Evolutionary conservation across 2,888 invertebrate genomes (phyloP), one percentile per base, ranked within the genome.

Genomic region (Leptodirus hochenwartii): DNA sequence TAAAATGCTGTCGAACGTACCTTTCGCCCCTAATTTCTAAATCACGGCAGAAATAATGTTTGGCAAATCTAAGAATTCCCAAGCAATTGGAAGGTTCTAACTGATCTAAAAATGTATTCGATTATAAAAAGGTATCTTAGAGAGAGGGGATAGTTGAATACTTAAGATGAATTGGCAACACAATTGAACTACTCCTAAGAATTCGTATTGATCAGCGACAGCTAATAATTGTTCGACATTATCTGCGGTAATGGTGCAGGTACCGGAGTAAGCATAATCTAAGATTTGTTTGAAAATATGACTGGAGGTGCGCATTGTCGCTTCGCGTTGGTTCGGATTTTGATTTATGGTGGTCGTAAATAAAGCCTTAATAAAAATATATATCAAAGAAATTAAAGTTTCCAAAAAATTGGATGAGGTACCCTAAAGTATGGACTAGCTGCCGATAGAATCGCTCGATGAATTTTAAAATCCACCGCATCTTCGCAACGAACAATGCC

Each of bases 241-340:
- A 15, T 66, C 64, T 22, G 61, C 58, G 4, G 62, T 67, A 22
- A 81, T 64, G 31, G 52, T 49, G 45, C 76, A 77, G 11, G 59
- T 55, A 22, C 76, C 75, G 3, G 76, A 75, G 46, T 82, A 81
- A 0, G 74, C 74, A 47, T 70, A 81, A 44, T 79, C 76, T 31
- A 84, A 62, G 34, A 82, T 66, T 22, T 66, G 54, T 31, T 59
- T 58, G 57, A 82, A 69, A 43, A 64, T 63, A 35, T 59, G 53
- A 34, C 64, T 61, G 2, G 69, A 61, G 20, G 69, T 64, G 40
- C 63, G 64, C 17, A 74, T 62, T 40, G 58, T 59, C 38, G 74
- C 65, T 49, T 69, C 62, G 2, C 58, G 65, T 39, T 62, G 64
- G 45, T 71, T 71, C 28, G 62, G 61, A 30, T 64, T 68, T 42